Base-by-base conservation (phyloP, 2,888 invertebrate genomes). In the Cheilosia impressa region DNA sequence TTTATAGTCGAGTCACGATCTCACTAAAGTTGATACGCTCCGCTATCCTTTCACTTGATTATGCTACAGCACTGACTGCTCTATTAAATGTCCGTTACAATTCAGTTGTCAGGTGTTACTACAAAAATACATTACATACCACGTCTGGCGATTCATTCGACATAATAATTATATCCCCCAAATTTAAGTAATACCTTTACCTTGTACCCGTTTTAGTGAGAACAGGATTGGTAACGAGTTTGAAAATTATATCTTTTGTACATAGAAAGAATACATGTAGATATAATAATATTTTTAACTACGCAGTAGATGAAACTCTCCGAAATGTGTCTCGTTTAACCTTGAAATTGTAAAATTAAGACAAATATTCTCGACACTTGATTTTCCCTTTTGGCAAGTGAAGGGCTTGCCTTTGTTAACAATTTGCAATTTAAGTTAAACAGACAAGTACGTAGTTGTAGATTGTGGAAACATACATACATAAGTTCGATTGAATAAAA, bases 151-250 rank as follows among this genome's bases (percentile, higher is more conserved):
- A 19, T 47, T 17, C 47, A 47, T 19, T 47, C 47, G 19, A 47
- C 17, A 47, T 5, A 27, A 27, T 6, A 19, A 19, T 45, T 6
- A 3, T 47, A 17, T 47, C 47, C 17, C 47, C 47, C 17, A 47
- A 47, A 47, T 45, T 15, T 17, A 15, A n/a, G n/a, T 45, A 47
- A 38, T 38, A 38, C 13, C 10, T 52, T 10, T 52, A 47, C 17
- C 17, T 45, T 17, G 17, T 47, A 47, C 47, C 38, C 38, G 9
- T 47, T 47, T 47, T 10, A 47, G 19, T 47, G 38, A 47, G 19
- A 47, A 47, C 47, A 47, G 47, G 47, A 47, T 47, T 47, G 47
- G 19, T 47, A 47, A 47, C 47, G 19, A 10, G 38, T 38, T 38
- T 38, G 38, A 38, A 38, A 38, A 38, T 38, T 38, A 38, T 38